phyloP scores from a whole-genome alignment of 1,140 invertebrate genomes.

The Drosophila mojavensis region DNA sequence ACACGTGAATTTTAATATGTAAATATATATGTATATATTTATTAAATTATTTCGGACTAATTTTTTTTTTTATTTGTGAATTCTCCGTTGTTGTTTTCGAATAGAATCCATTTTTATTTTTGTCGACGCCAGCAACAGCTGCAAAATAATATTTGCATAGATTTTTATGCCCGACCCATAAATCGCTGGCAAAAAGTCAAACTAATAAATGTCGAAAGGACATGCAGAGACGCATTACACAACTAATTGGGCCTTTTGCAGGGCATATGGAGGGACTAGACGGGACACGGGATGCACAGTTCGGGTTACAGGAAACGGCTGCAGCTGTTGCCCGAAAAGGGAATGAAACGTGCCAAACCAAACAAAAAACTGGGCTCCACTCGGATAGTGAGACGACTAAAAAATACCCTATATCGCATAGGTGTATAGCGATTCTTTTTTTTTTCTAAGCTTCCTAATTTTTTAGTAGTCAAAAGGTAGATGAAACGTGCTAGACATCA shows the following conservation, averaged over 20 bases:
- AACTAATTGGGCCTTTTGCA: conserved; percentile 59
- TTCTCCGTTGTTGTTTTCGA: background rate
- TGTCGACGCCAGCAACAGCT: conserved; percentile 39
- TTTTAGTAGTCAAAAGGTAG: background rate
- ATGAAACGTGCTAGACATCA: too few relatives aligned
- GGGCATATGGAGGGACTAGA: background rate
- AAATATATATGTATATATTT: background rate
- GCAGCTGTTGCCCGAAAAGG: conserved; percentile 43
- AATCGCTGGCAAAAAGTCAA: conserved; percentile 66
- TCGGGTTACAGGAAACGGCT: conserved; percentile 2
- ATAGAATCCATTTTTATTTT: conserved; percentile 20
- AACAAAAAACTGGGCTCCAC: conserved; percentile 5
- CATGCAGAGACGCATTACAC: conserved; percentile 44
- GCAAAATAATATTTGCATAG: conserved; percentile 51
- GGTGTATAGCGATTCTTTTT: too few relatives aligned
- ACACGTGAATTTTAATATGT: background rate
- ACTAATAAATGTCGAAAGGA: conserved; percentile 67
- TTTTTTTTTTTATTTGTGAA: too few relatives aligned
- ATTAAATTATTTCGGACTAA: conserved; percentile 2
- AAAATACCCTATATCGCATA: background rate
- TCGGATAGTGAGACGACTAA: background rate
- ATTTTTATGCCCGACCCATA: conserved; percentile 52
- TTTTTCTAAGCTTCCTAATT: too few relatives aligned
- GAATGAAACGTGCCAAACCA: conserved; percentile 28
- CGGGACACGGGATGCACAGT: background rate